Evolutionary conservation across 2,797 vertebrate genomes (phyloP).

Genomic region (Erethizon dorsatum): DNA sequence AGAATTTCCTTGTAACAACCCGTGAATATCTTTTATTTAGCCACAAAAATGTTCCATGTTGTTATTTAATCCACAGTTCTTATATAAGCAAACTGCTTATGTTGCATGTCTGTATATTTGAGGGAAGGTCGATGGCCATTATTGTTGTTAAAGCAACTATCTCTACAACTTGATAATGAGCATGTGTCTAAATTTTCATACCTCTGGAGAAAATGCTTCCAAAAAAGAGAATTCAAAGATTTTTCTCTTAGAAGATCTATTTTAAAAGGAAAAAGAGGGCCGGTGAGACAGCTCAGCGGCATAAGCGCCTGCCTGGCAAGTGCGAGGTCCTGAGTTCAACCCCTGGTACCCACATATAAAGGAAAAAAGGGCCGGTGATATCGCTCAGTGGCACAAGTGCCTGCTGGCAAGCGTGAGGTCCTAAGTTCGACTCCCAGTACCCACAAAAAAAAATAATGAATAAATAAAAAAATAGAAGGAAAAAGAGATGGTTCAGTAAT

Average conservation of each 20-base stretch:
- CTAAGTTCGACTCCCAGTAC: too few species aligned
- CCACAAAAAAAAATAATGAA: too few species aligned
- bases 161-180: not conserved
- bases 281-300: too few species aligned
- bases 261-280: conserved; percentile 42
- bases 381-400: too few species aligned
- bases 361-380: too few species aligned
- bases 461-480: not conserved
- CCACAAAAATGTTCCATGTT: not conserved
- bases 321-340: too few species aligned
- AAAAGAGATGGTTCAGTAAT: not conserved
- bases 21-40: conserved; percentile 1
- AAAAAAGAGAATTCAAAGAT: not conserved
- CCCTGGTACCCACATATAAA: too few species aligned
- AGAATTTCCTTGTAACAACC: conserved; percentile 44
- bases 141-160: not conserved
- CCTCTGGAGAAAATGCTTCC: conserved; percentile 45
- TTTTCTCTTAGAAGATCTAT: not conserved
- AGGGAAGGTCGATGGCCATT: not conserved
- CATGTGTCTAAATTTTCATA: not conserved
- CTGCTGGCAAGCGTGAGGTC: too few species aligned
- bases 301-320: too few species aligned
- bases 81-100: conserved; percentile 4
- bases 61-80: conserved; percentile 26
- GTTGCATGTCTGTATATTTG: conserved; percentile 10